phyloP scores from a whole-genome alignment of 2,113 vertebrate genomes.

The Catharus fuscescens region DNA sequence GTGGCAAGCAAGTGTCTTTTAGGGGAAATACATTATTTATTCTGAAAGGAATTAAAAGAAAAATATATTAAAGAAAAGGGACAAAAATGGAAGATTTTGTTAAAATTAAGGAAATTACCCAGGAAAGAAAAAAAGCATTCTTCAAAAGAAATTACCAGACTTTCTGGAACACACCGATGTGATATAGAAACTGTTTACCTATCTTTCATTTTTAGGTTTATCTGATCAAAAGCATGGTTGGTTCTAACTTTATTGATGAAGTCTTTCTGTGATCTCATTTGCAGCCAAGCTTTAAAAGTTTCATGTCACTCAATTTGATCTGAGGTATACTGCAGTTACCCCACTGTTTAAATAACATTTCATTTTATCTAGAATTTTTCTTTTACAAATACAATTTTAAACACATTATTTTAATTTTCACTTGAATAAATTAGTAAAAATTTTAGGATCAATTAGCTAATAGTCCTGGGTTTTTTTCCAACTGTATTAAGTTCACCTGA shows the following conservation, averaged over 20 bases:
- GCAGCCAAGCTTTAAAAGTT: neutral
- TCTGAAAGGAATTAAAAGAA: neutral
- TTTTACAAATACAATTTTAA: neutral
- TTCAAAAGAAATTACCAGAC: neutral
- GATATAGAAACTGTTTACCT: neutral
- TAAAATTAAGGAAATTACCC: neutral
- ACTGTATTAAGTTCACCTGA: neutral
- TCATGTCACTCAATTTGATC: neutral
- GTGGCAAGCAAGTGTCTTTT: neutral
- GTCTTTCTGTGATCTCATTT: neutral
- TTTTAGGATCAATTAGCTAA: neutral
- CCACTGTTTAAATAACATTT: neutral
- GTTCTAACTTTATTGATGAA: neutral
- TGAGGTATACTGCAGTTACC: neutral
- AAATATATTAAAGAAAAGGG: neutral
- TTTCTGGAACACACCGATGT: neutral
- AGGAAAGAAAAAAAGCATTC: rapidly evolving
- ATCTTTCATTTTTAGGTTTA: neutral
- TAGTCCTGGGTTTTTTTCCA: neutral
- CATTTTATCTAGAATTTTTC: slow-evolving; percentile 8
- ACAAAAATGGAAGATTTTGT: neutral
- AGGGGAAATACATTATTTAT: neutral
- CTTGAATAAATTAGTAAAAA: neutral
- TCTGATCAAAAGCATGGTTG: neutral
- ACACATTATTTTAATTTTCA: slow-evolving; percentile 34